phyloP scores from a whole-genome alignment of 2,797 vertebrate genomes.

The Anas flavirostris region DNA sequence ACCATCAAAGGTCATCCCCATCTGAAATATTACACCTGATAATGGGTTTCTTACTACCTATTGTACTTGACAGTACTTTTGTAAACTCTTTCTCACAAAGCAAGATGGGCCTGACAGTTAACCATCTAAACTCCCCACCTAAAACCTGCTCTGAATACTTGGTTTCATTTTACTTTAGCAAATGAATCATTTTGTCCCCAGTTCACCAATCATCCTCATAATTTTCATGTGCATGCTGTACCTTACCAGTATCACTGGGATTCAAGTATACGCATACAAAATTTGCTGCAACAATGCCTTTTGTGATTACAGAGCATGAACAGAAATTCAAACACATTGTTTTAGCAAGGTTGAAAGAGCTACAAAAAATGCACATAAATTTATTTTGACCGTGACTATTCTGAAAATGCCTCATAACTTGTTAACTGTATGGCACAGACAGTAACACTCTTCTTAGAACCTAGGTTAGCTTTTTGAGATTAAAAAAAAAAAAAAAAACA shows the following conservation, averaged over 20 bases:
- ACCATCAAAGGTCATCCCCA: not conserved
- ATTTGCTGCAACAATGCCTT: not conserved
- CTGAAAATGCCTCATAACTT: not conserved
- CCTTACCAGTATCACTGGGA: not conserved
- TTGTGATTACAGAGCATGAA: not conserved
- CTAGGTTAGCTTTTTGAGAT: not conserved
- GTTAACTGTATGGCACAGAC: not conserved
- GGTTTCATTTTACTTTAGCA: not conserved
- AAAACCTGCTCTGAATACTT: not conserved
- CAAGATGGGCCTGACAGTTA: not conserved
- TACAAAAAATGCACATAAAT: not conserved
- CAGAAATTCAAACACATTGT: not conserved
- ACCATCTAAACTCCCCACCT: not conserved
- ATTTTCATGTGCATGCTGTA: not conserved
- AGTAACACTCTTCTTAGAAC: not conserved
- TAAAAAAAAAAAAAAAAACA: too few relatives aligned
- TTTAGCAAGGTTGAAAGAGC: not conserved
- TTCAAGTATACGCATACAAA: not conserved
- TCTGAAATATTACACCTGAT: not conserved
- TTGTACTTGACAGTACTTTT: not conserved
- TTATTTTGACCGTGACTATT: not conserved
- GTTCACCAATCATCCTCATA: not conserved
- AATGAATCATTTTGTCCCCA: not conserved
- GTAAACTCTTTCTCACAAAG: not conserved
- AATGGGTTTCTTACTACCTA: not conserved